phyloP scores from a whole-genome alignment of 2,797 vertebrate species.

The Malacoraja senta region DNA sequence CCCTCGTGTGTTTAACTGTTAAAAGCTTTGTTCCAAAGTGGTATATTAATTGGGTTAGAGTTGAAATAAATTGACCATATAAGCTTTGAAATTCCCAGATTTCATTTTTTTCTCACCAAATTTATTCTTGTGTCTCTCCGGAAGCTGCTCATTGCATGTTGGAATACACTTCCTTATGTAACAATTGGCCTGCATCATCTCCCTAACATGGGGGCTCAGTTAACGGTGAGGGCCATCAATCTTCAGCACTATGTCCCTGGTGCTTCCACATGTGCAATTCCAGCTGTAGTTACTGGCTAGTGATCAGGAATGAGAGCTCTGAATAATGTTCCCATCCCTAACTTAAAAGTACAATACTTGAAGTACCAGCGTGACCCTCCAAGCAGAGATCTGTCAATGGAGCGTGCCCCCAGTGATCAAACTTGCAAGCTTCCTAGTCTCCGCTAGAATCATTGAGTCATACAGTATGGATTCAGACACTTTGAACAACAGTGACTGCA shows the following conservation, averaged over 20 bases:
- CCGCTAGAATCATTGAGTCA: no score
- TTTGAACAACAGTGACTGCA: no score
- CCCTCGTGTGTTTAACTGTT: neutral
- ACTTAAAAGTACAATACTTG: neutral
- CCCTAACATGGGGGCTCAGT: neutral
- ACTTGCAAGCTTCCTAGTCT: neutral
- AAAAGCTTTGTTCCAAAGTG: neutral
- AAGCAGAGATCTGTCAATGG: neutral
- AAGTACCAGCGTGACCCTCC: neutral
- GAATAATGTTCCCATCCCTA: neutral
- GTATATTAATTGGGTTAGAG: neutral
- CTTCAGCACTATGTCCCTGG: neutral
- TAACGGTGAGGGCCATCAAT: neutral
- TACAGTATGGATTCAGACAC: no score
- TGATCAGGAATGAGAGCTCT: neutral
- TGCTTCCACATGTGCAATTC: neutral
- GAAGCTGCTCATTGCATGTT: neutral
- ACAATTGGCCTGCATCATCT: neutral
- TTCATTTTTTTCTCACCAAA: neutral
- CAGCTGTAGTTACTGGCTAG: neutral
- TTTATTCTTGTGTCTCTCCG: neutral
- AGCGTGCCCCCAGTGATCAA: neutral
- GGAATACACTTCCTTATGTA: neutral
- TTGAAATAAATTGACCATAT: neutral
- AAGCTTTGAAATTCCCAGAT: neutral